These are phyloP conservation scores for Brachionus sp. DNA, from an alignment of 1,140 invertebrate genomes.

Conservation along the genomic window DNA sequence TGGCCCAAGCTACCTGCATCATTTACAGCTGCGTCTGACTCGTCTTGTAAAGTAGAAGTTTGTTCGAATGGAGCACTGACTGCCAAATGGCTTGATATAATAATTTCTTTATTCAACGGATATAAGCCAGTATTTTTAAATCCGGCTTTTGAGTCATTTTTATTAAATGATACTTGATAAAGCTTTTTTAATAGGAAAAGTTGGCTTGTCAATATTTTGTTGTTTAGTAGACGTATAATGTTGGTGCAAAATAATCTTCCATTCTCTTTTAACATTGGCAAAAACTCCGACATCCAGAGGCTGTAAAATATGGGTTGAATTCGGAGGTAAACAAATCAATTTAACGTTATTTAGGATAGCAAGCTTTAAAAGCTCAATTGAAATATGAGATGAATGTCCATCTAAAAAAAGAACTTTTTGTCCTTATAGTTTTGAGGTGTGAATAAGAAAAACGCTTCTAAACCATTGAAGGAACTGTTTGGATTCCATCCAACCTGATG, in stretches of 20 bases:
- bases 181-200: neutral
- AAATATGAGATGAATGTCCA: conserved; percentile 20
- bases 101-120: neutral
- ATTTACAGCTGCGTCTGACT: neutral
- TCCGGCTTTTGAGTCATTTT: neutral
- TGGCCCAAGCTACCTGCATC: neutral
- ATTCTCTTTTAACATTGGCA: neutral
- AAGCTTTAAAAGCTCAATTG: neutral
- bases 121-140: neutral
- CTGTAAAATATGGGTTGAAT: neutral
- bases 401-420: neutral
- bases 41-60: neutral
- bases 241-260: neutral
- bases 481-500: conserved; percentile 19
- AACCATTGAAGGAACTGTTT: neutral
- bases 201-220: neutral
- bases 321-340: neutral
- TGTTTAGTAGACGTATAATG: neutral
- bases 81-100: neutral
- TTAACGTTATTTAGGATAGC: neutral
- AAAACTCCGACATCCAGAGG: neutral
- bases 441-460: neutral
- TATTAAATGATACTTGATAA: neutral
- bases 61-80: neutral
- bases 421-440: neutral